These are phyloP conservation scores for Cantharis rustica DNA, from an alignment of 2,888 invertebrate species.

Conservation along the genomic window DNA sequence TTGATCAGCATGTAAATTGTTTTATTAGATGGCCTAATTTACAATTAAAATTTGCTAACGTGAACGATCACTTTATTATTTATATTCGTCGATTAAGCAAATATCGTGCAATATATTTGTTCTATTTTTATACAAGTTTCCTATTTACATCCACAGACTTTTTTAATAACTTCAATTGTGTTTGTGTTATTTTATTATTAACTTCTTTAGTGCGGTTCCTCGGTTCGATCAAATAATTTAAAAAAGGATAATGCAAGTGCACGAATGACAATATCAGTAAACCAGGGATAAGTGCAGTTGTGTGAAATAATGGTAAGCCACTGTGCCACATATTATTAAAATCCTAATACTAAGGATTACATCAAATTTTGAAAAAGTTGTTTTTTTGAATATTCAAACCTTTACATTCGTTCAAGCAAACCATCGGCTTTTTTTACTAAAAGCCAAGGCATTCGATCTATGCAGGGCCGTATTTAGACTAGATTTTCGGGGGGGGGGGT, in stretches of 20 bases:
- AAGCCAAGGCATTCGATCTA: too few relatives aligned
- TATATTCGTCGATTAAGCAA: constrained; percentile 2
- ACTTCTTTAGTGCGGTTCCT: background rate
- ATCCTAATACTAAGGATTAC: too few relatives aligned
- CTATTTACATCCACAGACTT: background rate
- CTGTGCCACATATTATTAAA: too few relatives aligned
- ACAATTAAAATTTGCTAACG: background rate
- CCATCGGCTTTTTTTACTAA: too few relatives aligned
- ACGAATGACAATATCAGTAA: too few relatives aligned
- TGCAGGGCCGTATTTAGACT: too few relatives aligned
- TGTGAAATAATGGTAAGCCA: background rate
- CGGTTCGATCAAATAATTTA: background rate
- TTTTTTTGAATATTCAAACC: too few relatives aligned
- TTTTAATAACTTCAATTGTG: background rate
- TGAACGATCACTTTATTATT: background rate
- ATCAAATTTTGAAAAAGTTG: too few relatives aligned
- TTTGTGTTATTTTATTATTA: background rate
- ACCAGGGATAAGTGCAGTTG: background rate
- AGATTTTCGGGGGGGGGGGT: too few relatives aligned
- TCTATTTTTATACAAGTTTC: background rate
- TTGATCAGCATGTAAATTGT: background rate
- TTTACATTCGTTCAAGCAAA: too few relatives aligned
- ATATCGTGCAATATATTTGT: constrained; percentile 5
- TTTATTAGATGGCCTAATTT: background rate
- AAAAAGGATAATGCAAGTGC: too few relatives aligned